phyloP scores from a whole-genome alignment of 2,113 vertebrate species.

The Holacanthus passer region DNA sequence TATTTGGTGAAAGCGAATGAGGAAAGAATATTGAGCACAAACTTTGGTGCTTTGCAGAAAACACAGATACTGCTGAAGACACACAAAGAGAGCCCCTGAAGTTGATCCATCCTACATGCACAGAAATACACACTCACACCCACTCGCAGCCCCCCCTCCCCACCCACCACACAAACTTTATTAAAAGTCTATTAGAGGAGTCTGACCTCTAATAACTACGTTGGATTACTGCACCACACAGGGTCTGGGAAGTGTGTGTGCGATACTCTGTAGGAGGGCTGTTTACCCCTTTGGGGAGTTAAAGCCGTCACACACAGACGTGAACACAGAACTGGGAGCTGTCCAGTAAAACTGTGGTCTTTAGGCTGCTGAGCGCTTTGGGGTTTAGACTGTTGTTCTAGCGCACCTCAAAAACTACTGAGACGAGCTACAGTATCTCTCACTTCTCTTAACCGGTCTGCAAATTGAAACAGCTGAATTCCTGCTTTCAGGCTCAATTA shows the following conservation, averaged over 20 bases:
- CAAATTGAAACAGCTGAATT: slow-evolving; percentile 24
- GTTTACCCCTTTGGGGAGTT: slow-evolving; percentile 52
- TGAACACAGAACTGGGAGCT: slow-evolving; percentile 17
- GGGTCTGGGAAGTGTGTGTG: slow-evolving; percentile 68
- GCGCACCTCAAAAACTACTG: background rate
- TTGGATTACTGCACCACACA: slow-evolving; percentile 72
- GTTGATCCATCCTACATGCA: background rate
- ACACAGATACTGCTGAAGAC: background rate
- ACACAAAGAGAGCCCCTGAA: background rate
- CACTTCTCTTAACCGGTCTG: background rate
- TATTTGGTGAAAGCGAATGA: background rate
- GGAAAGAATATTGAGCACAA: background rate
- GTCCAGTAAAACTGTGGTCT: background rate
- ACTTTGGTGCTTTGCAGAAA: background rate
- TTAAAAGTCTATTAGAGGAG: slow-evolving; percentile 72
- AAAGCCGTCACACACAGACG: slow-evolving; percentile 30
- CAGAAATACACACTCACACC: slow-evolving; percentile 17
- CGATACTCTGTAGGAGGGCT: slow-evolving; percentile 56
- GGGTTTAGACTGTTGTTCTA: slow-evolving; percentile 1
- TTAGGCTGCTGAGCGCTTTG: background rate
- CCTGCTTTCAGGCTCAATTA: slow-evolving; percentile 33
- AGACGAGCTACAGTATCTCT: background rate
- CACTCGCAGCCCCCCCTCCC: background rate
- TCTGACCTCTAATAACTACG: slow-evolving; percentile 67
- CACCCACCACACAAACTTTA: slow-evolving; percentile 63